Percentiles rank a stretch among this genome's conserved stretches.
phyloP scores from a whole-genome alignment of 2,113 vertebrate genomes.

The Heloderma charlesbogerti region DNA sequence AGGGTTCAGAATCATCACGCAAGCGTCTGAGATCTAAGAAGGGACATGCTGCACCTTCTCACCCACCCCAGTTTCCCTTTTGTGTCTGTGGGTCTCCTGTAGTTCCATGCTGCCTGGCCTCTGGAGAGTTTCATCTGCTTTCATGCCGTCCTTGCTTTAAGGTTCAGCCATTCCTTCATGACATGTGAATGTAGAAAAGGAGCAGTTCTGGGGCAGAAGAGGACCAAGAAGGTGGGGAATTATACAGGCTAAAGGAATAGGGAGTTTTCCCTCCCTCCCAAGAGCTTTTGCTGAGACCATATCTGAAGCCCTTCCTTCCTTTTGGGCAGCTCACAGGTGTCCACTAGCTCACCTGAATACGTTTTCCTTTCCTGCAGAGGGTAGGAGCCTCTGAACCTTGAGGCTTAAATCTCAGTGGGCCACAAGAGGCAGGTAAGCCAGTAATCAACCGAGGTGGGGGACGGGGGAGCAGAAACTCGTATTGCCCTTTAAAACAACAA shows the following conservation, averaged over 20 bases:
- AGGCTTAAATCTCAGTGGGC: neutral
- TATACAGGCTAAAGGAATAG: neutral
- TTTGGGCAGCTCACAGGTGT: neutral
- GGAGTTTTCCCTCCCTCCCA: neutral
- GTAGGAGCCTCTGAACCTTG: neutral
- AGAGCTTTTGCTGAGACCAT: neutral
- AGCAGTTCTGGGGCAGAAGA: neutral
- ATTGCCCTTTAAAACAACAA: too few species aligned
- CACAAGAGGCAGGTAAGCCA: neutral
- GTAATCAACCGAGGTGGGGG: too few species aligned
- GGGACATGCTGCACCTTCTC: neutral
- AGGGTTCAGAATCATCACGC: neutral
- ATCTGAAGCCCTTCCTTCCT: neutral
- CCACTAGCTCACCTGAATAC: neutral
- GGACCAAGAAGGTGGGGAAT: neutral
- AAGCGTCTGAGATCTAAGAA: neutral
- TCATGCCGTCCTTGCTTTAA: neutral
- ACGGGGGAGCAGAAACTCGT: too few species aligned
- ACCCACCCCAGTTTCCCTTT: neutral
- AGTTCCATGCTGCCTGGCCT: neutral
- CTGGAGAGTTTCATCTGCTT: neutral
- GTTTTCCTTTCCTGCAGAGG: neutral
- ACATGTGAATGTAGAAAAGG: constrained; percentile 41
- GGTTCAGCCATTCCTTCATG: constrained; percentile 22
- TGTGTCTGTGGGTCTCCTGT: neutral